Conservation (phyloP, 2,797 vertebrate genomes). For the Anguilla megastoma region DNA sequence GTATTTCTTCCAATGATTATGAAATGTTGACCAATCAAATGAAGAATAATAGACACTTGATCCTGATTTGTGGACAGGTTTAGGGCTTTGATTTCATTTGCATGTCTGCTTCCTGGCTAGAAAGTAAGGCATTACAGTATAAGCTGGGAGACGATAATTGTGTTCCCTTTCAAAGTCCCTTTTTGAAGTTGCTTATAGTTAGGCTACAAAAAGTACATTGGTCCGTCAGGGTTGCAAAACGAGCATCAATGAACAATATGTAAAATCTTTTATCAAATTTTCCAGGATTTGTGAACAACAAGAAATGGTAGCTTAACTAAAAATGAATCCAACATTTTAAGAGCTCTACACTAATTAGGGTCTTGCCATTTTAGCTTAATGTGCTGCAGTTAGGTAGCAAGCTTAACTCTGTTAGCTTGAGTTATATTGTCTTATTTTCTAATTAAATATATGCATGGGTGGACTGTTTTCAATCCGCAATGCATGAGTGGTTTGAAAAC, state of each 20-base stretch:
- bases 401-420: neutral
- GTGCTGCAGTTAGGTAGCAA: neutral
- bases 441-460: too few relatives aligned
- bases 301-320: neutral
- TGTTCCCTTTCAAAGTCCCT: neutral
- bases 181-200: neutral
- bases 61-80: neutral
- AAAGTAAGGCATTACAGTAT: neutral
- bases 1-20: neutral
- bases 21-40: neutral
- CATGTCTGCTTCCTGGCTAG: neutral
- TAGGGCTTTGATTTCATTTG: neutral
- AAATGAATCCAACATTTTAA: neutral
- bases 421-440: too few relatives aligned
- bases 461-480: neutral
- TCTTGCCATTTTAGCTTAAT: neutral
- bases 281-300: neutral
- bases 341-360: neutral
- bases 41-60: neutral
- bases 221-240: neutral
- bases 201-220: neutral
- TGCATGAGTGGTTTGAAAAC: neutral
- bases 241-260: neutral
- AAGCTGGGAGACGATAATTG: neutral
- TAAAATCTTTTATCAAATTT: neutral